Base-by-base conservation (phyloP, 2,797 vertebrate species). In the Benthosema pterotum region DNA sequence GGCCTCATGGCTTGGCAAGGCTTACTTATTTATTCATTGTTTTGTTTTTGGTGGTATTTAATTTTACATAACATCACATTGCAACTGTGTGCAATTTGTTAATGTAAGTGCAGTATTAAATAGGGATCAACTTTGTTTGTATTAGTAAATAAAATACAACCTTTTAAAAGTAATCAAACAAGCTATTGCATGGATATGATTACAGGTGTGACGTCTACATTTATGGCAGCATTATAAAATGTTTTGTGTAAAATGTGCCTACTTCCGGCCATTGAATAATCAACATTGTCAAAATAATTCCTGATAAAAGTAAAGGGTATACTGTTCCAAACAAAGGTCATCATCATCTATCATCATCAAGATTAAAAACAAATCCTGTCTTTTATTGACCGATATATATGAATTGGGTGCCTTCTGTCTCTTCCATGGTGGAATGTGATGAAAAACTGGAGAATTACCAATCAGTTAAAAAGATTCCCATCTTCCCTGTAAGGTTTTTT, bases 371-470 rank as follows among this genome's bases (percentile, higher is more conserved):
- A 11, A 11, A 12, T 75, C 28, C 11, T 2, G 42, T 78, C 52
- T 79, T 82, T 85, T 80, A 62, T 16, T 78, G 22, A 53, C 42
- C 13, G 1, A 25, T 38, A 38, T 1, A 9, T 15, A 8, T 32
- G n/a, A 60, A 38, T 16, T 17, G 22, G 53, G 22, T 75, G 70
- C 60, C 32, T 38, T 25, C 22, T 38, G 32, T 46, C 12, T 28
- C 11, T 19, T 49, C 7, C 7, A 11, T 5, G 9, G 9, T 22
- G 38, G 13, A 64, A 17, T 43, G 54, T 87, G 73, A 74, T 15
- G 72, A 78, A 77, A 86, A 77, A 86, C 13, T 1, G 1, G 49
- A 77, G 54, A 87, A 67, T 25, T 57, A 16, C 11, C 70, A 38
- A 42, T 11, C 47, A 42, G 47, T 79, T 72, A 15, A 69, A 5